phyloP scores from a whole-genome alignment of 2,797 vertebrate species.

The Apogon hyalosoma region DNA sequence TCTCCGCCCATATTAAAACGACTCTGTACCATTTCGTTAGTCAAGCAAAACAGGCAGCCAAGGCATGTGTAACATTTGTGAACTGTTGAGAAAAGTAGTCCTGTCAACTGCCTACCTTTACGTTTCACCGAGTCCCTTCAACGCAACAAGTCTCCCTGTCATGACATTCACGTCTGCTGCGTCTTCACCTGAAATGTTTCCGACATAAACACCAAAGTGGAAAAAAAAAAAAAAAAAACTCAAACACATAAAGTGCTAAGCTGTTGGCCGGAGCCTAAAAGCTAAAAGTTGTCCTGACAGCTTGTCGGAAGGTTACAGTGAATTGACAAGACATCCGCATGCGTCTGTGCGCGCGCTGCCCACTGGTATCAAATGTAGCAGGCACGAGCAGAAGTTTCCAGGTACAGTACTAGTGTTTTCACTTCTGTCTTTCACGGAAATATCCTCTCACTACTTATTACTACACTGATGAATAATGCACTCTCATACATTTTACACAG shows the following conservation, averaged over 20 bases:
- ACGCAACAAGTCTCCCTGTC: slow-evolving; percentile 63
- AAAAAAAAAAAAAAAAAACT: not conserved
- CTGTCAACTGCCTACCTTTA: slow-evolving; percentile 35
- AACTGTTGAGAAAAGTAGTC: not conserved
- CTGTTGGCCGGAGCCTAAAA: not conserved
- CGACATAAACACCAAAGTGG: not conserved
- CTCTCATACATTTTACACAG: no score
- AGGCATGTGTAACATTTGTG: not conserved
- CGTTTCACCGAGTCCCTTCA: slow-evolving; percentile 33
- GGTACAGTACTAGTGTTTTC: not conserved
- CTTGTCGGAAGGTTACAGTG: slow-evolving; percentile 39
- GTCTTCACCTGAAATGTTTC: slow-evolving; percentile 4
- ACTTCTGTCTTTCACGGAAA: not conserved
- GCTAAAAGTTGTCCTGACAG: slow-evolving; percentile 7
- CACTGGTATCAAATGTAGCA: slow-evolving; percentile 35
- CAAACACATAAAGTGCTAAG: not conserved
- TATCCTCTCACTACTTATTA: no score
- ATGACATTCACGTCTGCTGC: slow-evolving; percentile 12
- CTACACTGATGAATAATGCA: no score
- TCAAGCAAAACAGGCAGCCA: slow-evolving; percentile 17
- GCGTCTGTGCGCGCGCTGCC: slow-evolving; percentile 29
- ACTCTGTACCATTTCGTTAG: slow-evolving; percentile 31
- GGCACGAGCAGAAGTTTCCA: slow-evolving; percentile 25
- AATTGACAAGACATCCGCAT: slow-evolving; percentile 35
- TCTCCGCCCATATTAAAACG: slow-evolving; percentile 62